Evolutionary conservation across 1,140 invertebrate genomes (phyloP), one percentile per base, ranked within the genome.

Genomic region (Paraescarpia echinospica): DNA sequence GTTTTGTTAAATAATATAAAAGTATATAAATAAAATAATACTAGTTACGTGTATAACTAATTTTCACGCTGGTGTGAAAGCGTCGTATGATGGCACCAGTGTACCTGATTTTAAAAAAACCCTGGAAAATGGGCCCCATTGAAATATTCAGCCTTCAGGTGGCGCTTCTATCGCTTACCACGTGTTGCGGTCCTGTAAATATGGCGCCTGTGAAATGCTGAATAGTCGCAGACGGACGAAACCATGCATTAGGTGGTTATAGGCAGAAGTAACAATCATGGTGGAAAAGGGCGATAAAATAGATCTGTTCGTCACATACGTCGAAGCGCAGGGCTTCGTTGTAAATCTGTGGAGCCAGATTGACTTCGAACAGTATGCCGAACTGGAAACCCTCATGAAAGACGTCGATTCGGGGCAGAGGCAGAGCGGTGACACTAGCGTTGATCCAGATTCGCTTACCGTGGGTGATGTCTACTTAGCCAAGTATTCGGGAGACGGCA

Each of bases 401-500:
- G n/a, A 34, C 33, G 89, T 34, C 35, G 89, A 34, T 6, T 9
- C 14, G 89, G 27, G 89, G 89, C 14, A 22, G n/a, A 33, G 89
- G 89, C 14, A 22, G n/a, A 18, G 0, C n/a, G 34, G 89, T 22
- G n/a, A 34, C 89, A 14, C 33, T 18, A 90, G 33, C 59, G 31
- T 51, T 91, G 91, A 92, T 93, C 77, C 91, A 97, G 59, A 77
- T 18, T 77, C 59, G 22, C 59, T 77, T 22, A 77, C 8, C 59
- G 59, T 77, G 22, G 92, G 97, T 97, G 12, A 96, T 97, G 0
- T 94, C 97, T 98, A 98, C 94, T 96, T 97, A 34, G 98, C 97
- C 0, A 96, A 97, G 92, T 98, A 97, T 94, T 97, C 97, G 0
- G 97, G 97, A 0, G 97, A 98, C 94, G 97, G 97, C 89, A 94